Conservation (phyloP, 2,888 invertebrate genomes). For the Ophion ellenae region DNA sequence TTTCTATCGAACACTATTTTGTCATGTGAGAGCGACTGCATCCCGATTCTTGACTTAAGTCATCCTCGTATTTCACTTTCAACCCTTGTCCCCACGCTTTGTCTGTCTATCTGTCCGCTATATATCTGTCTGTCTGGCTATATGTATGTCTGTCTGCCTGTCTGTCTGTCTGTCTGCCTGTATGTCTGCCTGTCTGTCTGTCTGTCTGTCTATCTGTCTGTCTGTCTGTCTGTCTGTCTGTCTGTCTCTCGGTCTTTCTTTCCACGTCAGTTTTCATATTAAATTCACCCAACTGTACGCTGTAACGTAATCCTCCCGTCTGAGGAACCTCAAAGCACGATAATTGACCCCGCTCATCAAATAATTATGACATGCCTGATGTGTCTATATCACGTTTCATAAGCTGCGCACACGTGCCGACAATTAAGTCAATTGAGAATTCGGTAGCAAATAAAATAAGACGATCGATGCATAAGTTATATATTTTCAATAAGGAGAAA, state of each 20-base stretch:
- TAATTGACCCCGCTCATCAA: constrained; percentile 2
- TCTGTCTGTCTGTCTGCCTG: no score
- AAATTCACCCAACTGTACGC: no score
- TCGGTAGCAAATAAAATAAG: neutral
- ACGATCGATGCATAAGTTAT: neutral
- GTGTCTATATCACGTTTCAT: neutral
- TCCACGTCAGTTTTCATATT: no score
- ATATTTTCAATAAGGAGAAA: neutral
- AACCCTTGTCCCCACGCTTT: constrained; percentile 19
- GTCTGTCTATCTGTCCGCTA: constrained; percentile 9
- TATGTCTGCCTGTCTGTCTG: neutral
- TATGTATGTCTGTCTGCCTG: neutral
- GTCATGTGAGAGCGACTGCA: neutral
- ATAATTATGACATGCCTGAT: constrained; percentile 7
- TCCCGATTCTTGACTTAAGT: constrained; percentile 28
- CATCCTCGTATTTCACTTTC: constrained; percentile 27
- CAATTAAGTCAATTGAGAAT: neutral
- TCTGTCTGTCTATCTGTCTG: neutral
- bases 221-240: neutral
- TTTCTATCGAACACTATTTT: constrained; percentile 46
- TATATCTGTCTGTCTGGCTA: constrained; percentile 1
- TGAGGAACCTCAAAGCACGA: constrained; percentile 20
- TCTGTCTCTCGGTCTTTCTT: no score
- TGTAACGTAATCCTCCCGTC: neutral
- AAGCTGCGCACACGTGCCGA: neutral